Conservation (phyloP, 2,797 vertebrate genomes). For the Tenualosa ilisha region DNA sequence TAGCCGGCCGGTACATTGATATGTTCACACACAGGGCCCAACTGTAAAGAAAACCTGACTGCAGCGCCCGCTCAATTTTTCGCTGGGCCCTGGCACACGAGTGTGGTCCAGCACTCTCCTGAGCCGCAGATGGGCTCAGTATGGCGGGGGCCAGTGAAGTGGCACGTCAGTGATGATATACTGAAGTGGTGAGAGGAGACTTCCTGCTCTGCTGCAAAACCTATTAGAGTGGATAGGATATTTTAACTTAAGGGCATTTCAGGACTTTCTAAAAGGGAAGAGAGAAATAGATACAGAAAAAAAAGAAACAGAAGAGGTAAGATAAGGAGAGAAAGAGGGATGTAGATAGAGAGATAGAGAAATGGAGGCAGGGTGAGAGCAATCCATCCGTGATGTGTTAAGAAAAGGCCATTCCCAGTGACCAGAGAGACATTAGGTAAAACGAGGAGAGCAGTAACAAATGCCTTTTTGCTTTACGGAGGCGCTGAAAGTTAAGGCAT, state of each 20-base stretch:
- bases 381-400: slow-evolving; percentile 39
- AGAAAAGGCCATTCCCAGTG: slow-evolving; percentile 27
- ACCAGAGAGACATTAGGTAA: slow-evolving; percentile 54
- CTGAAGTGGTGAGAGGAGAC: slow-evolving; percentile 53
- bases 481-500: slow-evolving; percentile 22
- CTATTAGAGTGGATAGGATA: neutral
- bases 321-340: neutral
- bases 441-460: slow-evolving; percentile 42
- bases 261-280: neutral
- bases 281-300: neutral
- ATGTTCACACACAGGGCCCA: slow-evolving; percentile 30
- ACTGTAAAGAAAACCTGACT: slow-evolving; percentile 29
- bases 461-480: slow-evolving; percentile 38
- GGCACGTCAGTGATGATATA: slow-evolving; percentile 26
- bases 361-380: neutral
- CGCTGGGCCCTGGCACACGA: slow-evolving; percentile 19
- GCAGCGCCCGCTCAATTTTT: slow-evolving; percentile 45
- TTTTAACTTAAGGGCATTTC: neutral
- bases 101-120: neutral
- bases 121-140: slow-evolving; percentile 16
- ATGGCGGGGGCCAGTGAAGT: slow-evolving; percentile 34
- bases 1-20: slow-evolving; percentile 36
- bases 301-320: neutral
- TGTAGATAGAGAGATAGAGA: slow-evolving; percentile 9
- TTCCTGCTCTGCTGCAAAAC: slow-evolving; percentile 29